Base-by-base conservation (phyloP, 37 sponge, comb jelly and placozoan genomes). In the Chondrilla cf. caribensis region DNA sequence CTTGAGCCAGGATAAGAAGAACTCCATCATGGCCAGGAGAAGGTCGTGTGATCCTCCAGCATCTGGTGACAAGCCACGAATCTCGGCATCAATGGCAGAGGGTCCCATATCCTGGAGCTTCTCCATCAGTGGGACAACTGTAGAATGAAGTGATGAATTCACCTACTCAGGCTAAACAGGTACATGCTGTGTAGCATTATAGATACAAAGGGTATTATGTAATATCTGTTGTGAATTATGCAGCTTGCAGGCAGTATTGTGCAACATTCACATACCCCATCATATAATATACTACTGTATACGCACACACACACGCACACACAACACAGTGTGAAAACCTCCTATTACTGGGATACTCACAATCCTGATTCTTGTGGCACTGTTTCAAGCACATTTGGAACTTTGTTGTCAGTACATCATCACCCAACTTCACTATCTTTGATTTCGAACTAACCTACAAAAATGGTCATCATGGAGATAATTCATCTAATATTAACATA, bases 21-120 rank as follows among this genome's bases (percentile, higher is more conserved):
- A 89, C 41, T 85, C 57, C 87, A 93, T 71, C 68, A 86, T 35
- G 44, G 31, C 28, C 24, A 41, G 58, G 43, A 88, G 42, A 78
- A 57, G 54, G 80, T 82, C 84, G n/a, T 38, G 62, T 5, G 84
- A 80, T 2, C 85, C 75, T 3, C 90, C 97, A 29, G 44, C 80
- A 17, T 86, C 90, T 11, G 88, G 81, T 47, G 89, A 81, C 28
- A 97, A 84, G 32, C 83, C 60, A 1, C 87, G 83, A 42, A 96
- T 59, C 77, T 96, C 97, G 9, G 42, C 72, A 44, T 93, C 94
- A 26, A 91, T 84, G 38, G 85, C 67, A 1, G 97, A 86, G 3
- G 97, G 94, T 18, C 92, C 80, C 88, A 94, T 85, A 21, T 47
- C 72, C 73, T 84, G 86, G 43, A 96, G 40, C 51, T 86, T 4